These are phyloP conservation scores for Toxotes jaculatrix DNA, from an alignment of 2,113 vertebrate species.

Conservation along the genomic window DNA sequence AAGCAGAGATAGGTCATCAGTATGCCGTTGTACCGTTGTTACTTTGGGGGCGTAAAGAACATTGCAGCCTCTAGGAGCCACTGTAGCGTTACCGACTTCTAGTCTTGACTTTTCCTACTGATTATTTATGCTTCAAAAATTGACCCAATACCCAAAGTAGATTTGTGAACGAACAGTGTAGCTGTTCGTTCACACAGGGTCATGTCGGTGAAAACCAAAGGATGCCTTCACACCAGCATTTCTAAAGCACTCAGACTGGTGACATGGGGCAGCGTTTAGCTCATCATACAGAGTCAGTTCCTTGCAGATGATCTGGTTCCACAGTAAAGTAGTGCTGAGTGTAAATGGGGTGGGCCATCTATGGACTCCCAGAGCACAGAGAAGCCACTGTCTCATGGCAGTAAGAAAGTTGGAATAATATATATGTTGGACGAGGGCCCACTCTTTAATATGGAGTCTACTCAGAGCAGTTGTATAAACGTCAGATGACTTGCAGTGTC, in stretches of 20 bases:
- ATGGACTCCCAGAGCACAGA: slow-evolving; percentile 67
- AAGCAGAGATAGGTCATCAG: too few species aligned
- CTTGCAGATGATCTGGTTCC: neutral
- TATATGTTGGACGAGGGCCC: slow-evolving; percentile 72
- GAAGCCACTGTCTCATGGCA: slow-evolving; percentile 68
- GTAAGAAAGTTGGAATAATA: slow-evolving; percentile 73
- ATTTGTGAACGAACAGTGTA: too few species aligned
- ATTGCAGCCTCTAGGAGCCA: neutral
- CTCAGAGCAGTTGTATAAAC: slow-evolving; percentile 62
- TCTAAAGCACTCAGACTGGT: neutral
- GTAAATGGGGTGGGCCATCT: slow-evolving; percentile 57
- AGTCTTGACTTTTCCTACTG: neutral
- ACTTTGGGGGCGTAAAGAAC: neutral
- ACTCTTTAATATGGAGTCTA: slow-evolving; percentile 64
- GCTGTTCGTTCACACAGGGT: neutral
- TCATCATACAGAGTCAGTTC: neutral
- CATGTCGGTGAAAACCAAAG: neutral
- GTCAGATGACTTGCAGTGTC: slow-evolving; percentile 59
- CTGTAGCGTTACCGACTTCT: neutral
- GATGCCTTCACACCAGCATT: neutral
- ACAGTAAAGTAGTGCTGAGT: slow-evolving; percentile 31
- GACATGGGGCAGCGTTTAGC: neutral
- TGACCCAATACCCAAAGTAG: neutral
- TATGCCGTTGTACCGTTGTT: neutral
- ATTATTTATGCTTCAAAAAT: neutral